Conservation (phyloP, 2,888 invertebrate genomes). For the Spialia ferax region DNA sequence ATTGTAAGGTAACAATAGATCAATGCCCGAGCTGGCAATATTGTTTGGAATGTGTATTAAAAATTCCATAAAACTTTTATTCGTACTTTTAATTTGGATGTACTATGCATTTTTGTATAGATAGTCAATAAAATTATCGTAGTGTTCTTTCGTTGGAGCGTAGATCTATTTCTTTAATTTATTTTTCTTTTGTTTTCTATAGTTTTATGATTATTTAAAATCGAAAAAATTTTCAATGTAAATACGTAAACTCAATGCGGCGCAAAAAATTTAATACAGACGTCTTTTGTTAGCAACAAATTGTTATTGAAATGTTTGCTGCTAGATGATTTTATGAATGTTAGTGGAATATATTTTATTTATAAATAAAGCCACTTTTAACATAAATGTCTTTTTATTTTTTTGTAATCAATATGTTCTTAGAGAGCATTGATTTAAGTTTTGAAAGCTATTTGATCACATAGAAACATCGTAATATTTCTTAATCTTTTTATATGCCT, state of each 20-base stretch:
- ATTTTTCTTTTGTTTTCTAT: conserved; percentile 36
- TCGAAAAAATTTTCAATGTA: conserved; percentile 48
- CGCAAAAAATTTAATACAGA: background rate
- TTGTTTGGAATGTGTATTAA: conserved; percentile 1
- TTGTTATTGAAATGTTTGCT: conserved; percentile 57
- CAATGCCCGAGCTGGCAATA: background rate
- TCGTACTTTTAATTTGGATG: conserved; percentile 14
- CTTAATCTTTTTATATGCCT: no score
- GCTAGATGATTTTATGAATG: conserved; percentile 70
- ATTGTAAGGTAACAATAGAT: conserved; percentile 36
- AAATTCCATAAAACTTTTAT: conserved; percentile 9
- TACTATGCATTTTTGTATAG: conserved; percentile 38
- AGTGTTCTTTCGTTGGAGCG: conserved; percentile 48
- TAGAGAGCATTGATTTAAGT: no score
- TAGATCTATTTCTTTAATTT: conserved; percentile 51
- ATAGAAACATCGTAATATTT: no score
- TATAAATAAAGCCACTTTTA: conserved; percentile 54
- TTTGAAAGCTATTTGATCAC: no score
- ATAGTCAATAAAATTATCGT: conserved; percentile 21
- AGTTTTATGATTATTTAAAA: conserved; percentile 17
- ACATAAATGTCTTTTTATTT: conserved; percentile 41
- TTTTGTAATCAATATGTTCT: no score
- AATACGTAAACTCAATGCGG: conserved; percentile 15
- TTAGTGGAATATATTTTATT: conserved; percentile 81
- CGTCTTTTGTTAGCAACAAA: conserved; percentile 56